Conservation (phyloP, 2,113 vertebrate genomes). For the Emydura subglobosa region DNA sequence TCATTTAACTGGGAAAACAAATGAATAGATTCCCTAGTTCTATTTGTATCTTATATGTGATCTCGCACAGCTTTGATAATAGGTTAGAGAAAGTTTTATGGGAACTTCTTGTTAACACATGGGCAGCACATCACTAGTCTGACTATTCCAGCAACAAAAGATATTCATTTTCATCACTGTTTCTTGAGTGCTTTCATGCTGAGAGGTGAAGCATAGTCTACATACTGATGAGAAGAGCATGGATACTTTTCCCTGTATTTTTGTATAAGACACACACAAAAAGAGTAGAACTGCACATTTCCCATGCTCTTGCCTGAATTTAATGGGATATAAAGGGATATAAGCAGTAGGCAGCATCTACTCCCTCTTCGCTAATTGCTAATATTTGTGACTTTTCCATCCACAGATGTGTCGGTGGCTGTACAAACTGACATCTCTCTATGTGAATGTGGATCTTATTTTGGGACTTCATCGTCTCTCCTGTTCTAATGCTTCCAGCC, state of each 20-base stretch:
- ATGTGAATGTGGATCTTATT: too few species aligned
- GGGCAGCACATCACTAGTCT: background rate
- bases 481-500: too few species aligned
- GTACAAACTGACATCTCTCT: too few species aligned
- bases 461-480: too few species aligned
- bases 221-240: conserved; percentile 56
- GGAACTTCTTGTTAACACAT: conserved; percentile 23
- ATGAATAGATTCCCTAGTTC: background rate
- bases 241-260: conserved; percentile 30
- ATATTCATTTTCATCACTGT: conserved; percentile 63
- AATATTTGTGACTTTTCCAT: too few species aligned
- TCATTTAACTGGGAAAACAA: background rate
- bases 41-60: background rate
- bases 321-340: background rate
- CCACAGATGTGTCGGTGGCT: too few species aligned
- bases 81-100: conserved; percentile 25
- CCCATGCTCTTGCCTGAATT: conserved; percentile 61
- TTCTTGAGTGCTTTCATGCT: conserved; percentile 44
- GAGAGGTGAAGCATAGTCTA: conserved; percentile 57
- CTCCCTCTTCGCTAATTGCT: too few species aligned
- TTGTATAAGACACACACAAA: background rate
- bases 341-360: background rate
- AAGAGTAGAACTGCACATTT: conserved; percentile 49
- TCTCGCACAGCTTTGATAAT: background rate
- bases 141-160: conserved; percentile 4